These are phyloP conservation scores for Anastrepha obliqua DNA, from an alignment of 1,140 invertebrate species.

Conservation along the genomic window DNA sequence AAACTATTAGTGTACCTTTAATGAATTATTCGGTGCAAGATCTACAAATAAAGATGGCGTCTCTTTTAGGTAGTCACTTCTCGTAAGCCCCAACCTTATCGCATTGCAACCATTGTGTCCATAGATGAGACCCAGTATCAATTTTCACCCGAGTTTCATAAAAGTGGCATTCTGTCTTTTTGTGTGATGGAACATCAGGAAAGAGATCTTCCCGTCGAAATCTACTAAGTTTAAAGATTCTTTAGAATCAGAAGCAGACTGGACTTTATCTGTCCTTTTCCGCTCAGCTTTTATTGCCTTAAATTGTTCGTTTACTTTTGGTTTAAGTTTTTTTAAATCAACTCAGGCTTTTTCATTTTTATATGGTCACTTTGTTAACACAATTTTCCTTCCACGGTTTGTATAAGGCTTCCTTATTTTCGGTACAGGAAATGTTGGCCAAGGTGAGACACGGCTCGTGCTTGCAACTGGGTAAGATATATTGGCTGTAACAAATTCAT, in stretches of 20 bases:
- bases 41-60: too few relatives aligned
- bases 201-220: background rate
- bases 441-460: too few relatives aligned
- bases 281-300: background rate
- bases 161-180: background rate
- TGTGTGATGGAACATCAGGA: background rate
- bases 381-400: background rate
- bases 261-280: background rate
- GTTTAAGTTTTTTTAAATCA: background rate
- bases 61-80: too few relatives aligned
- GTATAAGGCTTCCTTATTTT: background rate
- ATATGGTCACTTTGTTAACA: background rate
- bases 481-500: too few relatives aligned
- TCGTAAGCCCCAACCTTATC: too few relatives aligned
- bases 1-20: too few relatives aligned
- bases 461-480: too few relatives aligned
- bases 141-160: background rate
- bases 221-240: background rate
- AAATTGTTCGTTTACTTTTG: background rate
- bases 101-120: background rate
- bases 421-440: background rate
- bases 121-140: background rate
- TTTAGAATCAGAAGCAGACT: background rate
- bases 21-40: too few relatives aligned
- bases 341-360: background rate